These are phyloP conservation scores for Laterallus jamaicensis DNA, from an alignment of 2,113 vertebrate species.

Conservation along the genomic window DNA sequence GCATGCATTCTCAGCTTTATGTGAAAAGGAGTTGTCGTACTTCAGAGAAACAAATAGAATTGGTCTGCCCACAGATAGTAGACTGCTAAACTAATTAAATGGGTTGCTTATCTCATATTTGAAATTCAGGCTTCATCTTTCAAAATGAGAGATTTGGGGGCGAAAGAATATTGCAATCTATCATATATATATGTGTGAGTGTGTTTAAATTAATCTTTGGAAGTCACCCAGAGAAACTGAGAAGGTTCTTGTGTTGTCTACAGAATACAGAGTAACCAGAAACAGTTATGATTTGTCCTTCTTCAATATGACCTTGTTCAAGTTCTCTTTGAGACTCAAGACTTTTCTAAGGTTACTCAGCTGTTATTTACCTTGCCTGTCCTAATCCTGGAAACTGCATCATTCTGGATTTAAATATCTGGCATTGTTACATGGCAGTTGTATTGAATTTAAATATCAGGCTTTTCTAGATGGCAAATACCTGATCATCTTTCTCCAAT, in stretches of 20 bases:
- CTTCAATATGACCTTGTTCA: not conserved
- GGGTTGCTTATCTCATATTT: not conserved
- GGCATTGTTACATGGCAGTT: not conserved
- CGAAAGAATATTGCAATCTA: not conserved
- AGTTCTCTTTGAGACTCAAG: not conserved
- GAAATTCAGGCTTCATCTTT: conserved; percentile 32
- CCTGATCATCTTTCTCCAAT: not conserved
- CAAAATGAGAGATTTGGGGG: not conserved
- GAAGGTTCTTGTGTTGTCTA: not conserved
- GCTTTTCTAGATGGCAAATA: not conserved
- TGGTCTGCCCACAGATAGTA: not conserved
- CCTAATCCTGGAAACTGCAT: not conserved
- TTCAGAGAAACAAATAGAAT: conserved; percentile 27
- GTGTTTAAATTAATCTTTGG: not conserved
- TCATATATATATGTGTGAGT: not conserved
- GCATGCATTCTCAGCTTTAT: not conserved
- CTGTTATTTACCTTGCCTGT: not conserved
- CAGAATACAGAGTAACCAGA: not conserved
- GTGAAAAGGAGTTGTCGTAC: not conserved
- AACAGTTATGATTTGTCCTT: not conserved
- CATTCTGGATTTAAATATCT: not conserved
- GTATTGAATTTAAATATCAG: not conserved
- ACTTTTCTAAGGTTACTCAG: not conserved
- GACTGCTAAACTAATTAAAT: conserved; percentile 24
- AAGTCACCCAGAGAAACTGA: not conserved